Evolutionary conservation across 2,113 vertebrate species (phyloP).

Genomic region (Callaeas wilsoni): DNA sequence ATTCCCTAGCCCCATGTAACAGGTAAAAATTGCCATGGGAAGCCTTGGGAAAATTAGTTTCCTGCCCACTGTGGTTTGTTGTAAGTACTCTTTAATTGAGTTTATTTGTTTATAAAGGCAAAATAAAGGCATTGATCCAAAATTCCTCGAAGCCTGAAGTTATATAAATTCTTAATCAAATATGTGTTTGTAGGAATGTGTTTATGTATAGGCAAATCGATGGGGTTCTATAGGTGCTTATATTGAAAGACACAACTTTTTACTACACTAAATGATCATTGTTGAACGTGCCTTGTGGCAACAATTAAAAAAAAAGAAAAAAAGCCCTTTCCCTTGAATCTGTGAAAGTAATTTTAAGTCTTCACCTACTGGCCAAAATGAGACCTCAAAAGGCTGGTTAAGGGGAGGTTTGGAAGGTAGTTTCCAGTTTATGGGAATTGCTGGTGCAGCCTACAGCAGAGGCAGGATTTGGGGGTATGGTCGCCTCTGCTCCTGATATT

Average conservation of each 20-base stretch:
- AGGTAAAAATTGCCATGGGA: neutral
- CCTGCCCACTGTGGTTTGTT: neutral
- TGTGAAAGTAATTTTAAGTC: neutral
- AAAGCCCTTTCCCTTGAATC: neutral
- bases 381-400: neutral
- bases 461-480: rapidly evolving
- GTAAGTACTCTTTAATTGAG: slow-evolving; percentile 22
- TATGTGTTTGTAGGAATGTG: neutral
- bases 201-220: neutral
- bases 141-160: slow-evolving; percentile 13
- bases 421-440: neutral
- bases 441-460: neutral
- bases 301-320: neutral
- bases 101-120: slow-evolving; percentile 39
- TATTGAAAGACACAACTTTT: neutral
- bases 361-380: neutral
- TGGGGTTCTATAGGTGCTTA: neutral
- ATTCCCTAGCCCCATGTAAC: neutral
- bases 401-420: neutral
- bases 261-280: neutral
- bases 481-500: rapidly evolving
- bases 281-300: neutral
- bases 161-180: slow-evolving; percentile 44
- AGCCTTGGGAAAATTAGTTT: neutral
- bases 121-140: slow-evolving; percentile 31